phyloP scores from a whole-genome alignment of 2,113 vertebrate genomes.

The Poeciliopsis occidentalis region DNA sequence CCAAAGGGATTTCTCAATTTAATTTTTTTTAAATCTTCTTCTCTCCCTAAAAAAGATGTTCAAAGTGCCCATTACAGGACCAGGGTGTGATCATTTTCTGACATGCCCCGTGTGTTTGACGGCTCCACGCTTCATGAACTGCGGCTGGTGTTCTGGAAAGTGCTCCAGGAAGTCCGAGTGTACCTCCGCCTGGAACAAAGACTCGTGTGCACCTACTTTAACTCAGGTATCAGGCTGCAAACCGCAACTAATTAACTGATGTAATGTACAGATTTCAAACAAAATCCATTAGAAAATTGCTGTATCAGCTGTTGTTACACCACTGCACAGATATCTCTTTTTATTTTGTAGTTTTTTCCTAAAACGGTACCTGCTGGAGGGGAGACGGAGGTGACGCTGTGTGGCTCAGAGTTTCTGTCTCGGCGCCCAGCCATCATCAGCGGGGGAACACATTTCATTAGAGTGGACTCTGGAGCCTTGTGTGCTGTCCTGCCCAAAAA shows the following conservation, averaged over 20 bases:
- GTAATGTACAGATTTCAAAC: background rate
- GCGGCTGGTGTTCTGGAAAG: constrained; percentile 87
- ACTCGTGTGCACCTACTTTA: constrained; percentile 85
- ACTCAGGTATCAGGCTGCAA: constrained; percentile 76
- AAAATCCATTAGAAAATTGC: background rate
- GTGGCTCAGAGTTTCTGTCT: constrained; percentile 87
- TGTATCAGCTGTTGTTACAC: background rate
- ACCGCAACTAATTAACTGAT: background rate
- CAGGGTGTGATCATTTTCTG: constrained; percentile 89
- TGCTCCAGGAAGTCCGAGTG: constrained; percentile 83
- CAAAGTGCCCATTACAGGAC: constrained; percentile 84
- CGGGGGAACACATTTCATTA: constrained; percentile 68
- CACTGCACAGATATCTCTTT: background rate
- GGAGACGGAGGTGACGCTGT: constrained; percentile 85
- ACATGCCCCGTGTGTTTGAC: constrained; percentile 86
- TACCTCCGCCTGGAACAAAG: constrained; percentile 75
- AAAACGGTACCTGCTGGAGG: constrained; percentile 80
- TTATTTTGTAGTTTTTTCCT: constrained; percentile 86
- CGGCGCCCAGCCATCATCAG: constrained; percentile 19
- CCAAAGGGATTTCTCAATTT: background rate
- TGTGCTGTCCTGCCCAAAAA: constrained; percentile 78
- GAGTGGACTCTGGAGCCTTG: constrained; percentile 75
- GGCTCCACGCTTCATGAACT: constrained; percentile 88
- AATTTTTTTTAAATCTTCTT: background rate
- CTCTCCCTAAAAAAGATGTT: constrained; percentile 79